Evolutionary conservation across 92 coral and sea anemone species (phyloP).

Genomic region (Porites rus): DNA sequence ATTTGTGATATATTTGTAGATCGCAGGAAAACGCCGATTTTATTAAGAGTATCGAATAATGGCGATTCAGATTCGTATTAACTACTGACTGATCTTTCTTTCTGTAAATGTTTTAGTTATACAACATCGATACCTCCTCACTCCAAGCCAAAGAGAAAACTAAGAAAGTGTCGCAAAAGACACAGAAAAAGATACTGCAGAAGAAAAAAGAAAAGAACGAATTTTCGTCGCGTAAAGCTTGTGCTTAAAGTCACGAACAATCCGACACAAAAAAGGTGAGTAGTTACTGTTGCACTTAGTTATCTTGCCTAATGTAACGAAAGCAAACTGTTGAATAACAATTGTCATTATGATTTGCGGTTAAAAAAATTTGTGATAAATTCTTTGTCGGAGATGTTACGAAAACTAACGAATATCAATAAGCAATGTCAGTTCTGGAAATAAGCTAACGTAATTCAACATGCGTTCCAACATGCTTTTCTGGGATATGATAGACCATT

Average conservation of each 20-base stretch:
- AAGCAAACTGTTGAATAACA: neutral
- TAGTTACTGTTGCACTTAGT: neutral
- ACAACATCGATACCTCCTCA: constrained; percentile 28
- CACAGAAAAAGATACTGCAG: constrained; percentile 50
- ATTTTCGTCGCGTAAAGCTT: constrained; percentile 70
- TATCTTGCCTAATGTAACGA: neutral
- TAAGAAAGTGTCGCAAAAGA: constrained; percentile 71
- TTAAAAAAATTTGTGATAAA: too few relatives aligned
- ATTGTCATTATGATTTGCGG: too few relatives aligned
- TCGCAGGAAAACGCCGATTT: too few relatives aligned
- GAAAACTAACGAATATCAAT: neutral
- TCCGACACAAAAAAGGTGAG: constrained; percentile 63
- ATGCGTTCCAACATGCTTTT: too few relatives aligned
- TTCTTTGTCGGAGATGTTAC: too few relatives aligned
- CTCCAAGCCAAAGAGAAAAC: constrained; percentile 20
- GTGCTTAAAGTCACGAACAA: constrained; percentile 59
- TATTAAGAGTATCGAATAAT: too few relatives aligned
- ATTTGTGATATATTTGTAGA: too few relatives aligned
- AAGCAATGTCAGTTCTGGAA: neutral
- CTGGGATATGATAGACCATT: too few relatives aligned
- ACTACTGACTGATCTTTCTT: too few relatives aligned
- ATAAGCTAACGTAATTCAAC: too few relatives aligned
- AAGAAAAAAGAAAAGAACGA: constrained; percentile 44
- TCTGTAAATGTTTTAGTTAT: constrained; percentile 43
- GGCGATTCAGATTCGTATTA: too few relatives aligned